Conservation (phyloP, 1,140 invertebrate genomes). For the Micrasema longulum region DNA sequence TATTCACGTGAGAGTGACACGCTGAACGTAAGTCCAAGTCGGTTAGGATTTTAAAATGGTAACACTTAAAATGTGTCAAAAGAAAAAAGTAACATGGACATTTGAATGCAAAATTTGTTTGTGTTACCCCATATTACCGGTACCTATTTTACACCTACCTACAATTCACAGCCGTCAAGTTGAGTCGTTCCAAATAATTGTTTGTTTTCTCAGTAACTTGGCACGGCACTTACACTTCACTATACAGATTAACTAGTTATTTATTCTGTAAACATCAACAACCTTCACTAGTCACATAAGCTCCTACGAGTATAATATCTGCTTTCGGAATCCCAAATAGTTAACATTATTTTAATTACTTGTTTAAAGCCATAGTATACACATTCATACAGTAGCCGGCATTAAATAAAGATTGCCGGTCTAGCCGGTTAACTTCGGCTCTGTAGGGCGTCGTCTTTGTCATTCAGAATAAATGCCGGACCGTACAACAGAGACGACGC, state of each 20-base stretch:
- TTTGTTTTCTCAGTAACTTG: conserved; percentile 29
- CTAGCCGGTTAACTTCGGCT: too few species aligned
- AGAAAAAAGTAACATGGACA: background rate
- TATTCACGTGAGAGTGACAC: background rate
- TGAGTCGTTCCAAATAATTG: conserved; percentile 26
- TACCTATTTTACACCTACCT: conserved; percentile 15
- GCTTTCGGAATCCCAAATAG: too few species aligned
- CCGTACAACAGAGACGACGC: too few species aligned
- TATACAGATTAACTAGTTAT: background rate
- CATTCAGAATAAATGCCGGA: too few species aligned
- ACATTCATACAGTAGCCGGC: too few species aligned
- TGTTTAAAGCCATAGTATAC: too few species aligned
- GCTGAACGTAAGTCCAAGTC: background rate
- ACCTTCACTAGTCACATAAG: too few species aligned
- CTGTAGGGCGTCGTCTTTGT: too few species aligned
- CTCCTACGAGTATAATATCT: too few species aligned
- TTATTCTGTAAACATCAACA: too few species aligned
- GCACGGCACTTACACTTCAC: conserved; percentile 18
- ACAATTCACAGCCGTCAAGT: conserved; percentile 30
- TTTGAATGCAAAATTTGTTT: background rate
- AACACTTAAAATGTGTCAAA: background rate
- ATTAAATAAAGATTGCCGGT: too few species aligned
- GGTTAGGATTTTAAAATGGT: background rate
- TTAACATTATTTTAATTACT: too few species aligned
- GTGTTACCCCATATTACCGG: conserved; percentile 5